phyloP scores from a whole-genome alignment of 2,888 invertebrate genomes.

The Chelonus formosanus region DNA sequence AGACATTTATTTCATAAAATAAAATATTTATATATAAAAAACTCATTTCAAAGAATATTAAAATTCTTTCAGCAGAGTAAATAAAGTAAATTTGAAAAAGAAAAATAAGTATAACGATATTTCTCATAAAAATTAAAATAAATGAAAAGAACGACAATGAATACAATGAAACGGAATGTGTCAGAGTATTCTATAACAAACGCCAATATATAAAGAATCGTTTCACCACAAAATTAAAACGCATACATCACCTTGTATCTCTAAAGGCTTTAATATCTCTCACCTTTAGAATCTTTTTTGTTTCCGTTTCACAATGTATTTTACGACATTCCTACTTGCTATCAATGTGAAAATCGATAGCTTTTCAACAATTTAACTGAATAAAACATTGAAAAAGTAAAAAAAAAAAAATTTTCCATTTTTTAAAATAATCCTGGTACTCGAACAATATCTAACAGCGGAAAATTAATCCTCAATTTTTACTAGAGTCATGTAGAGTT shows the following conservation, averaged over 20 bases:
- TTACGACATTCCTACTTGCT: background rate
- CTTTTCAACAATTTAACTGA: background rate
- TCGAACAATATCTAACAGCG: too few species aligned
- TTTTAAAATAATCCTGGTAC: too few species aligned
- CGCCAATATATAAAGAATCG: constrained; percentile 59
- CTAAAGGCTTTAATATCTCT: constrained; percentile 41
- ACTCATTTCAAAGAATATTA: too few species aligned
- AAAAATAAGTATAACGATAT: too few species aligned
- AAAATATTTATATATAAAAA: too few species aligned
- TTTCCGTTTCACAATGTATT: constrained; percentile 30
- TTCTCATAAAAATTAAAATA: background rate
- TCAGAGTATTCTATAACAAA: constrained; percentile 58
- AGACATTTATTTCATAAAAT: too few species aligned
- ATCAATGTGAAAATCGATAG: constrained; percentile 6
- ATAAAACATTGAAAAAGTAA: background rate
- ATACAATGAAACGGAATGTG: constrained; percentile 48
- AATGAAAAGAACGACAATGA: constrained; percentile 12
- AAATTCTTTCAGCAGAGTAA: background rate
- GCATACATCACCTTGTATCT: constrained; percentile 55
- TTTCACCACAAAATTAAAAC: constrained; percentile 57
- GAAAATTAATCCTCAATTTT: too few species aligned
- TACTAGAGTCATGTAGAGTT: too few species aligned
- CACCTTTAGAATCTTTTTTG: constrained; percentile 42
- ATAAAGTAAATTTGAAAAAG: too few species aligned
- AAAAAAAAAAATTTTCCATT: background rate